Evolutionary conservation across 2,113 vertebrate genomes (phyloP).

Genomic region (Chinchilla lanigera): DNA sequence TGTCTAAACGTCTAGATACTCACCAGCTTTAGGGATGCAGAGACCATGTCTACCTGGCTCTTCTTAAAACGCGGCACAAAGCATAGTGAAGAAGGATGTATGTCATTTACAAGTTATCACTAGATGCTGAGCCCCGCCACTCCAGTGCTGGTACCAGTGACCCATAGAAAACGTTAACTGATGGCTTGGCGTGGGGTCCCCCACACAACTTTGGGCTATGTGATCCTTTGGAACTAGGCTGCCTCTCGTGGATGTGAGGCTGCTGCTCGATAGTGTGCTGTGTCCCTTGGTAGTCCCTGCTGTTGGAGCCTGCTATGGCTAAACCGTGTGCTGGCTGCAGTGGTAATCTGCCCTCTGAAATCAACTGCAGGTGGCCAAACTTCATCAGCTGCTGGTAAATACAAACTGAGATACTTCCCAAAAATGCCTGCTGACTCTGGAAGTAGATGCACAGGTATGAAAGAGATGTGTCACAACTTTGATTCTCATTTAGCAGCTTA

Average conservation of each 20-base stretch:
- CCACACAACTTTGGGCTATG: background rate
- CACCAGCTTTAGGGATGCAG: background rate
- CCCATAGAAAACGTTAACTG: background rate
- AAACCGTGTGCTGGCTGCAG: background rate
- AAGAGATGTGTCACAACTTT: fast-evolving
- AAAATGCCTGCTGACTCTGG: fast-evolving
- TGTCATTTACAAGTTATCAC: background rate
- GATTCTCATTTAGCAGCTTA: too few species aligned
- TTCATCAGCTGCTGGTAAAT: too few species aligned
- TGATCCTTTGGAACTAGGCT: background rate
- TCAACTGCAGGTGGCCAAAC: background rate
- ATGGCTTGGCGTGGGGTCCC: background rate
- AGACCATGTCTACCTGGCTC: background rate
- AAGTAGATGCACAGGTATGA: fast-evolving
- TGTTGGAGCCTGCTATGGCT: background rate
- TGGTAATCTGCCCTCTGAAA: background rate
- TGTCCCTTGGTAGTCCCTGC: background rate
- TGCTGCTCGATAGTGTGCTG: background rate
- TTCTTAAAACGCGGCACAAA: background rate
- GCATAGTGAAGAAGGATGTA: background rate
- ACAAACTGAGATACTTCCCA: fast-evolving
- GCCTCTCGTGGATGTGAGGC: background rate
- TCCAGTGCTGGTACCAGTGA: background rate
- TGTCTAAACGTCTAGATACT: background rate
- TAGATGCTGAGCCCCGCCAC: background rate